phyloP scores from a whole-genome alignment of 2,113 vertebrate genomes.

The Salminus brasiliensis region DNA sequence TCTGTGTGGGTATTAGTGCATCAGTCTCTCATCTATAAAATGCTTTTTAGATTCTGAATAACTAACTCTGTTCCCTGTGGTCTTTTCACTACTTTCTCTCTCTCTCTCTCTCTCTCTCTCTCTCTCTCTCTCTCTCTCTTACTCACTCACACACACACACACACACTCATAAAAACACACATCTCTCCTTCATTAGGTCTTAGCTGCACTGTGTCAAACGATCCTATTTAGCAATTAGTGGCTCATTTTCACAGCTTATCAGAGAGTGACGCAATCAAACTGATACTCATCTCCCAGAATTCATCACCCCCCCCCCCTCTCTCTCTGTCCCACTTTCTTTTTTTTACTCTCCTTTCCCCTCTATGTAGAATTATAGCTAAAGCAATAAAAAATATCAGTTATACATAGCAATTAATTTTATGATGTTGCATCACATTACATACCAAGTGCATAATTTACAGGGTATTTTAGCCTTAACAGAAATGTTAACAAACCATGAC shows the following conservation, averaged over 20 bases:
- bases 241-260: slow-evolving; percentile 8
- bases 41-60: neutral
- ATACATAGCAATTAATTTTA: too few species aligned
- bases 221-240: slow-evolving; percentile 18
- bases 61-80: neutral
- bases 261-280: slow-evolving; percentile 3
- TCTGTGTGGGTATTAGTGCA: neutral
- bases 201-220: slow-evolving; percentile 14
- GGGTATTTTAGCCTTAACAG: too few species aligned
- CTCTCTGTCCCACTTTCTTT: too few species aligned
- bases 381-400: too few species aligned
- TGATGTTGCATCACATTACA: too few species aligned
- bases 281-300: neutral
- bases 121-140: neutral
- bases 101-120: neutral
- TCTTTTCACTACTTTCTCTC: neutral
- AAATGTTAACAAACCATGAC: too few species aligned
- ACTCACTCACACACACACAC: slow-evolving; percentile 12
- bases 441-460: too few species aligned
- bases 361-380: neutral
- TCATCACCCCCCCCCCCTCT: neutral
- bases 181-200: slow-evolving; percentile 1
- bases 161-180: neutral
- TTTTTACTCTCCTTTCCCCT: neutral
- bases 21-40: neutral